Evolutionary conservation across 2,888 invertebrate species (phyloP).

Genomic region (Escarpia spicata): DNA sequence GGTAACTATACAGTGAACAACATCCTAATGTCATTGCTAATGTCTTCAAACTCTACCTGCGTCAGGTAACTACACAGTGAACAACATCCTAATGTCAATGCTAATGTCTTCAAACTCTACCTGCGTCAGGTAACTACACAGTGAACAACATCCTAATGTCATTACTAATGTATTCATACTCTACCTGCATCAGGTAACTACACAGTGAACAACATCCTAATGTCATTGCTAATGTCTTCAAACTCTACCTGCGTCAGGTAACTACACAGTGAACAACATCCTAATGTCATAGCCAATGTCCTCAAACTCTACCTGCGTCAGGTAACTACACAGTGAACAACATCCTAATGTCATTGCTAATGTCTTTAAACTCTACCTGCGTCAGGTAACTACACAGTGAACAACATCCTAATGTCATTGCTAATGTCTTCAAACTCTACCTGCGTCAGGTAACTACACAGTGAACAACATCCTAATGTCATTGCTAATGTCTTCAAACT

Average conservation of each 20-base stretch:
- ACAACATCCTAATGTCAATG: constrained; percentile 71
- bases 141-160: constrained; percentile 60
- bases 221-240: constrained; percentile 72
- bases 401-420: constrained; percentile 59
- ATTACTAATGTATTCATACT: no score
- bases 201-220: constrained; percentile 71
- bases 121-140: constrained; percentile 66
- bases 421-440: no score
- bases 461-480: constrained; percentile 71
- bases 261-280: constrained; percentile 18
- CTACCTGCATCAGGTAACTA: no score
- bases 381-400: constrained; percentile 63
- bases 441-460: no score
- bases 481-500: constrained; percentile 73
- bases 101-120: constrained; percentile 73
- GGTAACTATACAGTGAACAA: constrained; percentile 43
- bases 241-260: constrained; percentile 71
- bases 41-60: no score
- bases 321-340: constrained; percentile 65
- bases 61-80: constrained; percentile 55
- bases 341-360: constrained; percentile 72
- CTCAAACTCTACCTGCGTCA: no score
- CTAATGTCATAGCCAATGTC: constrained; percentile 58
- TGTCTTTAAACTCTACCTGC: constrained; percentile 71
- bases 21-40: constrained; percentile 59